Evolutionary conservation across 2,113 vertebrate species (phyloP), one percentile per base, ranked within the genome.

Genomic region (Rhinogobius similis): DNA sequence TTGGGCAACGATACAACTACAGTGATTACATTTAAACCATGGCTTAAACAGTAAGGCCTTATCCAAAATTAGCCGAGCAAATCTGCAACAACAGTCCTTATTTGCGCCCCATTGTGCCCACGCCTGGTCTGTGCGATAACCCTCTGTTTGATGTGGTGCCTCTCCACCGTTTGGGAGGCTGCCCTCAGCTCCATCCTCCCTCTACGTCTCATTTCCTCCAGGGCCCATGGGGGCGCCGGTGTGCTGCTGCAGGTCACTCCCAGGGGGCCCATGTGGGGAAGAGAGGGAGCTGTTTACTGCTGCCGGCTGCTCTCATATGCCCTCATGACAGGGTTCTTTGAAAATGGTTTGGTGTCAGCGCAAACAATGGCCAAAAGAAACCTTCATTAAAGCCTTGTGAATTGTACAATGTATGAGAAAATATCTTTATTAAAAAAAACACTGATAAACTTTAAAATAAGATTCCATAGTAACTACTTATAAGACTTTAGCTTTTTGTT

Each of bases 241-340:
- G 84, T 89, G 86, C 82, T 55, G 43, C 87, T 75, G 21, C 36
- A 82, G 73, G 75, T 73, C 18, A 29, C 39, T 68, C 89, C 78
- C 87, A 0, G 82, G n/a, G 82, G 87, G 58, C 20, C 18, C 58
- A 61, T 36, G 27, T 61, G 29, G 87, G 77, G 81, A 83, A 68
- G 81, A 81, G 78, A 71, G 78, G 84, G 81, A 86, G 90, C 89
- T 93, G 93, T 93, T 92, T 93, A 92, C 89, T 70, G 86, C 78
- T 82, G 78, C 76, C 80, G 77, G 73, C 77, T 73, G 67, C 78
- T 91, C 91, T 91, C 89, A 62, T 44, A 87, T 86, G 90, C 76
- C 88, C 88, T 90, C 86, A 85, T 73, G 79, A 70, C 73, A 59
- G 75, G 73, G 59, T 85, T 75, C 83, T 87, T 71, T 83, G 73